phyloP scores from a whole-genome alignment of 2,888 invertebrate species.

The Crocallis elinguaria region DNA sequence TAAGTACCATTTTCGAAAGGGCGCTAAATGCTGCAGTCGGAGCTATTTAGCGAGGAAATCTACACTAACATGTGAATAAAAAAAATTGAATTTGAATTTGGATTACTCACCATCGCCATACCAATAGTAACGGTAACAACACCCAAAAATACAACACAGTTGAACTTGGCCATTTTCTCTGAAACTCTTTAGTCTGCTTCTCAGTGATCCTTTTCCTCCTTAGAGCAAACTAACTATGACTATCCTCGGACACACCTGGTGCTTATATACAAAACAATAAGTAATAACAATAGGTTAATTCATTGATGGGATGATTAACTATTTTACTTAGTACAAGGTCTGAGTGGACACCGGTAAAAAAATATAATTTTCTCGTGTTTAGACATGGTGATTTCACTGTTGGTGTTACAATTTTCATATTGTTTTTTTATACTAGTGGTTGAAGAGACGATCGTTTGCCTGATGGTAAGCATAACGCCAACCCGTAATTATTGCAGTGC shows the following conservation, averaged over 20 bases:
- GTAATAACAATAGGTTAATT: slow-evolving; percentile 18
- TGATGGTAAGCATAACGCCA: too few relatives aligned
- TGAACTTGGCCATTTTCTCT: background rate
- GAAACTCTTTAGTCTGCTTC: background rate
- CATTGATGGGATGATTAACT: slow-evolving; percentile 6
- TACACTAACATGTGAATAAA: too few relatives aligned
- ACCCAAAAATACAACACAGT: background rate
- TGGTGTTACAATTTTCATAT: too few relatives aligned
- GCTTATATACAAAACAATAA: slow-evolving; percentile 15
- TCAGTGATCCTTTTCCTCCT: background rate
- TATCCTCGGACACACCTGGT: background rate
- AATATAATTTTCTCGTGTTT: background rate
- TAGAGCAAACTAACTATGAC: background rate
- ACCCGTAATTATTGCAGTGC: too few relatives aligned
- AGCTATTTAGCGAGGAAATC: too few relatives aligned
- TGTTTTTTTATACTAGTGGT: too few relatives aligned
- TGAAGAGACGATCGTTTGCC: too few relatives aligned
- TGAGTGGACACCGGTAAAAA: slow-evolving; percentile 8
- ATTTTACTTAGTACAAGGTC: slow-evolving; percentile 20
- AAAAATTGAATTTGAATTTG: too few relatives aligned
- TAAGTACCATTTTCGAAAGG: too few relatives aligned
- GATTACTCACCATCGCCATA: background rate
- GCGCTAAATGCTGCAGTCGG: too few relatives aligned
- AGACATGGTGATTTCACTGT: too few relatives aligned
- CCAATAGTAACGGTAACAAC: background rate